phyloP scores from a whole-genome alignment of 2,113 vertebrate species.

The Ornithorhynchus anatinus region DNA sequence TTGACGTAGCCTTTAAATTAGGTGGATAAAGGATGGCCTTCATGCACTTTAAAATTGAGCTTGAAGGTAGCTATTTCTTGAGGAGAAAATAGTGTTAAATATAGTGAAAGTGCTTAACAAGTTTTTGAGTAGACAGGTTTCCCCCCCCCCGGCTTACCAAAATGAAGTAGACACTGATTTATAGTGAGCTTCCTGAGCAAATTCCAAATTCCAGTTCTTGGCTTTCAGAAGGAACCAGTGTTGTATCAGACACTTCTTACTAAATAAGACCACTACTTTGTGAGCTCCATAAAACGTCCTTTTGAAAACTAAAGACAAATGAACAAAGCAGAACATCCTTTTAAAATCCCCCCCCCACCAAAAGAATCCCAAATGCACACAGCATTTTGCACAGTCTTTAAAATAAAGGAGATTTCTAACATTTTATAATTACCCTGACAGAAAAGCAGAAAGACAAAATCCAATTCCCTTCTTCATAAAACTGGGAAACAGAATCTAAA shows the following conservation, averaged over 20 bases:
- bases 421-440: background rate
- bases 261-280: slow-evolving; percentile 45
- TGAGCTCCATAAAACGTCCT: slow-evolving; percentile 29
- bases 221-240: slow-evolving; percentile 42
- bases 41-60: slow-evolving; percentile 5
- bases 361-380: slow-evolving; percentile 32
- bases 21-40: background rate
- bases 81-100: slow-evolving; percentile 4
- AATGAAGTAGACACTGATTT: slow-evolving; percentile 54
- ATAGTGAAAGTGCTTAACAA: slow-evolving; percentile 21
- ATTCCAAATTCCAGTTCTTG: slow-evolving; percentile 54
- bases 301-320: slow-evolving; percentile 29
- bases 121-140: slow-evolving; percentile 38
- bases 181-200: slow-evolving; percentile 34
- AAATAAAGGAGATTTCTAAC: background rate
- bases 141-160: slow-evolving; percentile 38
- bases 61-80: slow-evolving; percentile 39
- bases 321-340: slow-evolving; percentile 4
- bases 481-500: slow-evolving; percentile 56
- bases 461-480: slow-evolving; percentile 23
- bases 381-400: slow-evolving; percentile 16
- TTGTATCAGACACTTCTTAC: slow-evolving; percentile 40
- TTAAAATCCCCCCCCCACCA: slow-evolving; percentile 40
- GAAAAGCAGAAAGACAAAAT: background rate
- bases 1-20: background rate